Conservation (phyloP, 1,140 invertebrate genomes). For the Papilio aristodemus region DNA sequence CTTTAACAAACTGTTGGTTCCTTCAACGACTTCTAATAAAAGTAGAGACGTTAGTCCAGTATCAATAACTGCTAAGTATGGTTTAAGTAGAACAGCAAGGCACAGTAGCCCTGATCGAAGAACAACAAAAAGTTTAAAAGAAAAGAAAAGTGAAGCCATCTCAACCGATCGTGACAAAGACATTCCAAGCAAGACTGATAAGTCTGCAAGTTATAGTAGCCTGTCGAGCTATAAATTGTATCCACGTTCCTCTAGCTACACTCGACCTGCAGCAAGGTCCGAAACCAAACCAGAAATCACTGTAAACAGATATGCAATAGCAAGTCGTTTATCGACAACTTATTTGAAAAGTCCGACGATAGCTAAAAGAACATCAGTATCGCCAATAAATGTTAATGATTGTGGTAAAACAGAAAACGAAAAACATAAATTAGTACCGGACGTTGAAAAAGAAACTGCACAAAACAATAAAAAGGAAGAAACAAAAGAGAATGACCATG, state of each 20-base stretch:
- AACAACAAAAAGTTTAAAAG: conserved; percentile 60
- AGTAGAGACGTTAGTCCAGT: conserved; percentile 71
- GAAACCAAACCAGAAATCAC: conserved; percentile 57
- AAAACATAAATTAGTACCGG: conserved; percentile 44
- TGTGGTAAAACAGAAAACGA: conserved; percentile 49
- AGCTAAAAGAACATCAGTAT: conserved; percentile 57
- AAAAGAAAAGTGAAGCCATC: conserved; percentile 68
- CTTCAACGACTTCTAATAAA: conserved; percentile 51
- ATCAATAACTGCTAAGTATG: conserved; percentile 67
- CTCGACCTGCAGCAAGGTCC: conserved; percentile 46
- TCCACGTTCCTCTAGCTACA: conserved; percentile 67
- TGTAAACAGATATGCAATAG: conserved; percentile 67
- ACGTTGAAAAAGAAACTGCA: conserved; percentile 36
- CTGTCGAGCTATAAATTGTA: conserved; percentile 77
- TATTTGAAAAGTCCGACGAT: conserved; percentile 66
- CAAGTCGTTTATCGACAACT: conserved; percentile 63
- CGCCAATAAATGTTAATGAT: conserved; percentile 56
- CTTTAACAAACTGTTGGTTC: conserved; percentile 59
- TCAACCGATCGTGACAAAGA: conserved; percentile 74
- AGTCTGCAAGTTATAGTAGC: conserved; percentile 70
- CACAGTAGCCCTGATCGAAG: conserved; percentile 67
- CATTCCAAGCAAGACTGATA: conserved; percentile 79
- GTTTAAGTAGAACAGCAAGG: conserved; percentile 57
- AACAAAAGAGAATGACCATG: conserved; percentile 37
- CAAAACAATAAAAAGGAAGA: conserved; percentile 36